phyloP scores from a whole-genome alignment of 2,888 invertebrate species.

The Macropis europaea region DNA sequence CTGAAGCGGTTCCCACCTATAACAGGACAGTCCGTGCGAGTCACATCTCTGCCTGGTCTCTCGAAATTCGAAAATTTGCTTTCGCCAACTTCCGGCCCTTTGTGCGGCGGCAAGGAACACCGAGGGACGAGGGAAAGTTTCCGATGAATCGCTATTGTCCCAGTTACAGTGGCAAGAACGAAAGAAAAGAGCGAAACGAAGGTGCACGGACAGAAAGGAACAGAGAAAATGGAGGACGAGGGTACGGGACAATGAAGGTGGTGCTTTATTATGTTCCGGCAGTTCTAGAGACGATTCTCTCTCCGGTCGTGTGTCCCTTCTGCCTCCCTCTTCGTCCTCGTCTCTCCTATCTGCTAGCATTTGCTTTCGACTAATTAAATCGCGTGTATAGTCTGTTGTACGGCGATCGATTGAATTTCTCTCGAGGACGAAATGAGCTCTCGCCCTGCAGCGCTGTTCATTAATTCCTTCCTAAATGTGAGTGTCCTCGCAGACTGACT shows the following conservation, averaged over 20 bases:
- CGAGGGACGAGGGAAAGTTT: conserved; percentile 33
- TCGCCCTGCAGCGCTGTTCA: conserved; percentile 34
- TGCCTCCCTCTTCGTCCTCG: not conserved
- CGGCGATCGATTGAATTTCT: conserved; percentile 48
- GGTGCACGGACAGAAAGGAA: conserved; percentile 11
- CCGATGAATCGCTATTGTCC: conserved; percentile 56
- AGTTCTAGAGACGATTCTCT: conserved; percentile 34
- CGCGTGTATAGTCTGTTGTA: conserved; percentile 36
- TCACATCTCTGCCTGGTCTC: no score
- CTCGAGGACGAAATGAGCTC: conserved; percentile 47
- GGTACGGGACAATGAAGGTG: conserved; percentile 51
- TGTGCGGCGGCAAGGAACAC: conserved; percentile 5
- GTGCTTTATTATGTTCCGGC: conserved; percentile 56
- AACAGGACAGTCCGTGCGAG: no score
- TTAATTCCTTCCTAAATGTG: conserved; percentile 39
- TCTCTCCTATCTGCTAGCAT: conserved; percentile 30
- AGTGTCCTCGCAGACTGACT: conserved; percentile 11
- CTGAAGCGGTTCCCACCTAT: no score
- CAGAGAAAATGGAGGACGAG: conserved; percentile 2
- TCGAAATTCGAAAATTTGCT: conserved; percentile 40
- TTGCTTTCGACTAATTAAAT: conserved; percentile 54
- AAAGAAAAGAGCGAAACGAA: conserved; percentile 25
- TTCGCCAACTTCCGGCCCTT: conserved; percentile 34
- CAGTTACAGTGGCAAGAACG: conserved; percentile 34
- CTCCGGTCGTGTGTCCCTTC: not conserved